Percentiles rank a stretch among this genome's conserved stretches.
These are phyloP conservation scores for Ischnus inquisitorius DNA, from an alignment of 2,888 invertebrate genomes.

Conservation along the genomic window DNA sequence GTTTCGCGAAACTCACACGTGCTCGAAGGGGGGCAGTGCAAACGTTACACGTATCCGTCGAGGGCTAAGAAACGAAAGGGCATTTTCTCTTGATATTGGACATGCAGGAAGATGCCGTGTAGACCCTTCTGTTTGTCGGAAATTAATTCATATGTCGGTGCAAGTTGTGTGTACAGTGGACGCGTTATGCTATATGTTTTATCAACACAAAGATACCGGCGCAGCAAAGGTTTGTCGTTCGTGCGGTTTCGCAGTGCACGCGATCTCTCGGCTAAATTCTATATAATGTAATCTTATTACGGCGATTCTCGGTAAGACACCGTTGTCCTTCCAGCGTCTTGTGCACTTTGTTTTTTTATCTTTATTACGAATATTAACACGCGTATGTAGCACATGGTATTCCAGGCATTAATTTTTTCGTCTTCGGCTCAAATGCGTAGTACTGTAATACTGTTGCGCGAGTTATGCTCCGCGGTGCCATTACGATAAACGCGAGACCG, in stretches of 20 bases:
- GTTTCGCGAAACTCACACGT: slow-evolving; percentile 34
- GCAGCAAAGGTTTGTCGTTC: slow-evolving; percentile 49
- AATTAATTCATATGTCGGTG: no score
- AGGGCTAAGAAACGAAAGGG: no score
- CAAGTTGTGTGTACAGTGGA: not conserved
- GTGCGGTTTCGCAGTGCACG: slow-evolving; percentile 62
- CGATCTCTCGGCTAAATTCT: slow-evolving; percentile 61
- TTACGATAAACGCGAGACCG: not conserved
- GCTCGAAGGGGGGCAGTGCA: slow-evolving; percentile 28
- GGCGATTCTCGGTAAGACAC: slow-evolving; percentile 17
- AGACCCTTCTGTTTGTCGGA: no score
- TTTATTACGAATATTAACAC: not conserved
- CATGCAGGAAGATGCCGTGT: no score
- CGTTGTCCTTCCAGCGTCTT: slow-evolving; percentile 1
- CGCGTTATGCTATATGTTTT: slow-evolving; percentile 26
- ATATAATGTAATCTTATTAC: slow-evolving; percentile 42
- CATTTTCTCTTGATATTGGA: no score
- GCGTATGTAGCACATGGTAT: not conserved
- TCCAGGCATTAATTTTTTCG: not conserved
- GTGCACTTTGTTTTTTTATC: slow-evolving; percentile 2
- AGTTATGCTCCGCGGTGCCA: not conserved
- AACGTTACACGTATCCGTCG: not conserved
- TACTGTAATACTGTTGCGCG: not conserved
- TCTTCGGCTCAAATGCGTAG: not conserved
- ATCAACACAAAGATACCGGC: slow-evolving; percentile 54